These are phyloP conservation scores for Leptinotarsa peninsularis DNA, from an alignment of 2,888 invertebrate genomes.

Conservation along the genomic window DNA sequence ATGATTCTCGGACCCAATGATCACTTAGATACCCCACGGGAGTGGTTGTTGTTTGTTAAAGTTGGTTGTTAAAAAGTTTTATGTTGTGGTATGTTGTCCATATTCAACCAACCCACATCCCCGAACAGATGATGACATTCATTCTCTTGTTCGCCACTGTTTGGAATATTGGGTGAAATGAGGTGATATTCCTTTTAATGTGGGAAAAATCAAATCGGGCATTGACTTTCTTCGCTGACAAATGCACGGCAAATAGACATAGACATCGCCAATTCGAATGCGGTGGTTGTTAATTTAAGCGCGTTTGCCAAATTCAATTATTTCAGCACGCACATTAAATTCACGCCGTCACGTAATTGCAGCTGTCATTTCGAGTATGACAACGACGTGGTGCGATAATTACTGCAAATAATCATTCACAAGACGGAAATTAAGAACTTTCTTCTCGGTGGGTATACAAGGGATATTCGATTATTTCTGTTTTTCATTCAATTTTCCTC, in stretches of 20 bases:
- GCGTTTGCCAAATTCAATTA: conserved; percentile 54
- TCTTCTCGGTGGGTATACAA: conserved; percentile 14
- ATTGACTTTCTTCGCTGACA: conserved; percentile 24
- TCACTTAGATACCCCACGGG: too few relatives aligned
- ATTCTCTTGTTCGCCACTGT: too few relatives aligned
- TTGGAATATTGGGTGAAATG: too few relatives aligned
- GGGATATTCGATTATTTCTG: neutral
- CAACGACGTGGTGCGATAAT: conserved; percentile 56
- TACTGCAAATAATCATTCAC: conserved; percentile 40
- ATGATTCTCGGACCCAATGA: too few relatives aligned
- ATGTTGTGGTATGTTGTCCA: too few relatives aligned
- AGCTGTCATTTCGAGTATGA: conserved; percentile 53
- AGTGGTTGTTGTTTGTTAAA: too few relatives aligned
- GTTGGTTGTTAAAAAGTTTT: too few relatives aligned
- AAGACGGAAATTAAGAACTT: conserved; percentile 33
- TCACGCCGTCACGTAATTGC: conserved; percentile 54
- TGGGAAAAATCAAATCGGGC: neutral
- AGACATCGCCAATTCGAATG: conserved; percentile 27
- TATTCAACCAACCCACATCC: too few relatives aligned
- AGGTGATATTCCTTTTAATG: too few relatives aligned
- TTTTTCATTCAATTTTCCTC: neutral
- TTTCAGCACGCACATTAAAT: conserved; percentile 51
- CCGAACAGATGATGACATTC: too few relatives aligned
- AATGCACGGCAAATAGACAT: conserved; percentile 32
- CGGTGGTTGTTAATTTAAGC: conserved; percentile 52